Base-by-base conservation (phyloP, 2,113 vertebrate genomes). In the Neogale vison region DNA sequence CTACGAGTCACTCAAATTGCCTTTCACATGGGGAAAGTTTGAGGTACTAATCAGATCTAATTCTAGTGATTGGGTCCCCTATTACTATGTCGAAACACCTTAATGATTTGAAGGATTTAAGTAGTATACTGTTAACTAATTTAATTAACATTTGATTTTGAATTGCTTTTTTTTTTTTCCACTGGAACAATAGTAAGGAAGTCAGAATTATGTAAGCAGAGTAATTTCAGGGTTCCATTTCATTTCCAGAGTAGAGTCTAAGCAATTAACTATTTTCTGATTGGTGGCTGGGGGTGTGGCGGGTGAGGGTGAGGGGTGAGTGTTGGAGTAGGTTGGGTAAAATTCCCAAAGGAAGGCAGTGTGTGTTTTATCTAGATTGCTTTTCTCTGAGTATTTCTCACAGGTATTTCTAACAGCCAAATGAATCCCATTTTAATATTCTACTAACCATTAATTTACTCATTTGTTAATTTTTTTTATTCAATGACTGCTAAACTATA, bases 81-180 rank as follows among this genome's bases (percentile, higher is more conserved):
- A 29, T 39, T 67, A n/a, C 65, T 18, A 4, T 71, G 13, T 65
- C 5, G 9, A 90, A 76, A n/a, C 52, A 77, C 59, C n/a, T 69
- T 72, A 34, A 71, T 92, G 47, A 94, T 89, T 77, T 93, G 50
- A 95, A 85, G 36, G 24, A 89, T 86, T 91, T 65, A 93, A 63
- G 20, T 67, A 88, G 92, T 23, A 61, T 8, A n/a, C 7, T 47
- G 3, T 65, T 45, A 77, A 17, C 39, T 67, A 55, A 84, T 47
- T 65, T 92, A 77, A 93, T 96, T 93, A 76, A 65, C 20, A 47
- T 47, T 94, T 7, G 50, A 42, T 69, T 91, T 76, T 67, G 14
- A 91, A 61, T 39, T 34, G 20, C 9, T 42, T 13, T 47, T 17
- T 55, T 55, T 17, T 55, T 93, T 88, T 23, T 21, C 52, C 23